Percentiles rank a stretch among this genome's conserved stretches.
Evolutionary conservation across 2,113 vertebrate species (phyloP).

Genomic region (Tapirus terrestris): DNA sequence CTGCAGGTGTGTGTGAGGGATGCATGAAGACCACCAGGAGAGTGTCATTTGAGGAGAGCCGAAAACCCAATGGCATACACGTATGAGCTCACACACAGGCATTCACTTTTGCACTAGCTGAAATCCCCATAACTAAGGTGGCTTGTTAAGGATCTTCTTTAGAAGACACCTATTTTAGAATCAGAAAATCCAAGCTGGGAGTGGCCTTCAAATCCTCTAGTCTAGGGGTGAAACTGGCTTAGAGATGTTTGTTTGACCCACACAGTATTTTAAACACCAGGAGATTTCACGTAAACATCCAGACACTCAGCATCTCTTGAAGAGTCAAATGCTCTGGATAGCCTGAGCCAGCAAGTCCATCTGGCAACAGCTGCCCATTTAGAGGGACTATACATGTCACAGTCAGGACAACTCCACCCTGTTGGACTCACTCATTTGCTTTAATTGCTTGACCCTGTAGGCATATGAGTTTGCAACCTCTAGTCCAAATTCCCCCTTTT

Average conservation of each 20-base stretch:
- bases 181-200: not conserved
- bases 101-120: not conserved
- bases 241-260: not conserved
- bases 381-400: not conserved
- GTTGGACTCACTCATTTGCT: not conserved
- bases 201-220: not conserved
- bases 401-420: not conserved
- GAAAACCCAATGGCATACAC: not conserved
- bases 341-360: not conserved
- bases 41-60: not conserved
- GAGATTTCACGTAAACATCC: not conserved
- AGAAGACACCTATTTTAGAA: constrained; percentile 14
- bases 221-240: not conserved
- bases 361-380: not conserved
- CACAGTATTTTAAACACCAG: not conserved
- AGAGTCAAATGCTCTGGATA: not conserved
- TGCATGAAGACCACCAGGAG: not conserved
- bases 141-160: not conserved
- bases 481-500: not conserved
- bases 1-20: too few species aligned
- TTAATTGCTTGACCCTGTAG: not conserved
- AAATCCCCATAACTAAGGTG: not conserved
- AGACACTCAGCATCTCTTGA: not conserved
- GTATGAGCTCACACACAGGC: not conserved
- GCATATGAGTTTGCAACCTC: not conserved